Conservation (phyloP, 2,888 invertebrate genomes). For the Leptopilina syphax region DNA sequence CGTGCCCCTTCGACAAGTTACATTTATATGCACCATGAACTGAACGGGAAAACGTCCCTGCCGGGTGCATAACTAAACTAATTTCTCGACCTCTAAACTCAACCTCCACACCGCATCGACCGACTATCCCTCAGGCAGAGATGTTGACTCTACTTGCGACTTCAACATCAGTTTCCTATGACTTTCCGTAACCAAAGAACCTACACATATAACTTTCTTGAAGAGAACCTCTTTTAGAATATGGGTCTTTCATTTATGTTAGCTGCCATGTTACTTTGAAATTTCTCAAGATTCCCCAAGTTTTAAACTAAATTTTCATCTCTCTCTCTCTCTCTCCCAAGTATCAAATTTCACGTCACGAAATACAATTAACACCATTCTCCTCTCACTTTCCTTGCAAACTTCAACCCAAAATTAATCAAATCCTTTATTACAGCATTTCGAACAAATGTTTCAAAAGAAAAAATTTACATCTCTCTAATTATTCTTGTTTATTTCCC, state of each 20-base stretch:
- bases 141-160: slow-evolving; percentile 64
- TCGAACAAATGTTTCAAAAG: background rate
- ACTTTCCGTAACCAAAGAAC: slow-evolving; percentile 19
- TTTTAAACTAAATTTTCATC: slow-evolving; percentile 35
- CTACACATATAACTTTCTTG: slow-evolving; percentile 17
- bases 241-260: slow-evolving; percentile 26
- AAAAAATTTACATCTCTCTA: background rate
- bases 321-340: background rate
- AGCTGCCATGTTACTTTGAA: slow-evolving; percentile 22
- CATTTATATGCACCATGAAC: slow-evolving; percentile 58
- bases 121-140: slow-evolving; percentile 59
- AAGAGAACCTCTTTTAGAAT: slow-evolving; percentile 6
- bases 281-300: slow-evolving; percentile 9
- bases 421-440: background rate
- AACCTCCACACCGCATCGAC: slow-evolving; percentile 48
- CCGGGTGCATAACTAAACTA: slow-evolving; percentile 74
- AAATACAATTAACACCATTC: slow-evolving; percentile 26
- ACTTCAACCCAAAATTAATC: background rate
- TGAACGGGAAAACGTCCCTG: slow-evolving; percentile 67
- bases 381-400: background rate
- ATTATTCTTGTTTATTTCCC: background rate
- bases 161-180: slow-evolving; percentile 47
- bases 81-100: slow-evolving; percentile 71
- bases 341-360: background rate
- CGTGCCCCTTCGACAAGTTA: slow-evolving; percentile 65